Evolutionary conservation across 1,140 invertebrate species (phyloP), one percentile per base, ranked within the genome.

Genomic region (Himalopsyche phryganea): DNA sequence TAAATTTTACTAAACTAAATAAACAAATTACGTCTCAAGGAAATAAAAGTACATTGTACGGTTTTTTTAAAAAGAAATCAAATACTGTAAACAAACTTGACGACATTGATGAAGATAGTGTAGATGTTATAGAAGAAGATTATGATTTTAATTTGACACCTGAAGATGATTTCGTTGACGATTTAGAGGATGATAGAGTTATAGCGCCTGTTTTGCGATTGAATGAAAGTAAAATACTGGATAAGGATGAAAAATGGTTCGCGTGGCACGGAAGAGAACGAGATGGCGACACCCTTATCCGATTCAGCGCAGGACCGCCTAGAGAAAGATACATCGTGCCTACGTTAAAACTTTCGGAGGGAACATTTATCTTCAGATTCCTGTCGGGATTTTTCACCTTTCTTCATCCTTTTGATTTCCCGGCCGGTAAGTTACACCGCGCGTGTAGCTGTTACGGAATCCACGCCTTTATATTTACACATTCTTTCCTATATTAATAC

Each of bases 341-440:
- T 19, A 46, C 55, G 28, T 50, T 65, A 38, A 47, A 56, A 28
- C 50, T 65, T 40, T 36, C 50, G 2, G 54, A 65, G 28, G 63
- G 63, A 19, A 36, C 48, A 55, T 65, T 61, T 47, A 20, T 58
- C 35, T 65, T 65, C 51, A 61, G 63, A 58, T 65, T 65, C 50
- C 33, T 65, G 51, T 58, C 63, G 1, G 51, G 50, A 28, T 55
- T 65, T 45, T 65, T 65, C 45, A 47, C 45, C 40, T 61, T 60
- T 38, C 47, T 65, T 10, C 63, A 65, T 19, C 63, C 63, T 19
- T 65, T 61, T 46, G 50, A 65, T 50, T 65, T 65, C 46, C 63
- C 63, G 7, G 58, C 59, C 19, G 63, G 63, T 65, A 17, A 61
- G 55, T 18, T 14, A 28, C n/a, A n/a, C n/a, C n/a, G 23, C 23